phyloP scores from a whole-genome alignment of 2,888 invertebrate species.

The Peribatodes rhomboidaria region DNA sequence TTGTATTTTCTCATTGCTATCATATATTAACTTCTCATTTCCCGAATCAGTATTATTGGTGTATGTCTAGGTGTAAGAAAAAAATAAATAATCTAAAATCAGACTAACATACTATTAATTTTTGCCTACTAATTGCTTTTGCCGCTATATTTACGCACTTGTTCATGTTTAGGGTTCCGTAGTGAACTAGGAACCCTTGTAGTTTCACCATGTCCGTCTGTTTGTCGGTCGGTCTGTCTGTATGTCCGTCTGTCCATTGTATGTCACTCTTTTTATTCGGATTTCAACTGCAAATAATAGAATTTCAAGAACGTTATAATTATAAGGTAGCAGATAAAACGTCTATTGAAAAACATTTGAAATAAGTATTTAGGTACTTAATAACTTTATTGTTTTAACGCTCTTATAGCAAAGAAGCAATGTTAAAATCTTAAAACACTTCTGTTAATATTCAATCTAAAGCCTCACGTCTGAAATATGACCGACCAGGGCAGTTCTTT shows the following conservation, averaged over 20 bases:
- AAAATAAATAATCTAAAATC: conserved; percentile 21
- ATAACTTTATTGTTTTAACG: conserved; percentile 12
- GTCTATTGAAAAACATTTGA: neutral
- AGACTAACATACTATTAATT: conserved; percentile 21
- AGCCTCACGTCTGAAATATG: conserved; percentile 67
- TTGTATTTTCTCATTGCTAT: neutral
- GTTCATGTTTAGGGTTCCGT: conserved; percentile 5
- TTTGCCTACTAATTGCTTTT: conserved; percentile 22
- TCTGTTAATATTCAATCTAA: neutral
- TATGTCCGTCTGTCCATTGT: too few species aligned
- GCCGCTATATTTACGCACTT: conserved; percentile 6
- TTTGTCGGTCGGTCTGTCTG: too few species aligned
- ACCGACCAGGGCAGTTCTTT: conserved; percentile 78
- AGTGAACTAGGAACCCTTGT: too few species aligned
- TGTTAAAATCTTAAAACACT: conserved; percentile 1
- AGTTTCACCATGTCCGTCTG: too few species aligned
- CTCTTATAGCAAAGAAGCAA: conserved; percentile 19
- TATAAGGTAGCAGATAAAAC: too few species aligned
- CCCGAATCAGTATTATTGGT: conserved; percentile 14
- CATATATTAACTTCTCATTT: neutral
- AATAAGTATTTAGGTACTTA: neutral
- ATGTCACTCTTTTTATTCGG: too few species aligned
- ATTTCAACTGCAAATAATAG: too few species aligned
- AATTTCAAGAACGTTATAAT: too few species aligned
- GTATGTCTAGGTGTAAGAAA: conserved; percentile 21